These are phyloP conservation scores for Diplogasteroides magnus DNA, from an alignment of 1,140 invertebrate genomes.

Conservation along the genomic window DNA sequence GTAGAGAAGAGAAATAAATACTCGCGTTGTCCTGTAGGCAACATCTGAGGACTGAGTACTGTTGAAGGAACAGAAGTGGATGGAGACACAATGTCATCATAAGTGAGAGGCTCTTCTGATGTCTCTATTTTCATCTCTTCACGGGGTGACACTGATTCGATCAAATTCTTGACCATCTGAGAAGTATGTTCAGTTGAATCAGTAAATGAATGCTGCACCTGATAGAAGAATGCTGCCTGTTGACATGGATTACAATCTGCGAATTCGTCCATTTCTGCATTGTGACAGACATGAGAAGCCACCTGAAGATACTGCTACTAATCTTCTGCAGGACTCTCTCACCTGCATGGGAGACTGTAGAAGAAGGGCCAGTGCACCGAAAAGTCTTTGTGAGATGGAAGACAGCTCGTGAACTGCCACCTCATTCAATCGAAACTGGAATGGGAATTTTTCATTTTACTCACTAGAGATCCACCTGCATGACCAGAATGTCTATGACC, in stretches of 20 bases:
- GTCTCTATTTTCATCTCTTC: slow-evolving; percentile 23
- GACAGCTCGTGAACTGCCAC: slow-evolving; percentile 71
- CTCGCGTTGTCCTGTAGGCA: background rate
- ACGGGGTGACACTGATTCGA: slow-evolving; percentile 19
- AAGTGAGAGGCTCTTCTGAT: slow-evolving; percentile 20
- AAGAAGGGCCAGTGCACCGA: slow-evolving; percentile 34
- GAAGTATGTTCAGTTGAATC: background rate
- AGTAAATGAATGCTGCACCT: slow-evolving; percentile 60
- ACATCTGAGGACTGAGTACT: background rate
- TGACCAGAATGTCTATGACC: slow-evolving; percentile 88
- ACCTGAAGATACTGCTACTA: slow-evolving; percentile 62
- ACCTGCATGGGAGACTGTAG: slow-evolving; percentile 66
- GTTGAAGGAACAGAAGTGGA: background rate
- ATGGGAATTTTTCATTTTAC: too few species aligned
- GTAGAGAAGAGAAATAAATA: background rate
- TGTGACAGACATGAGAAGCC: slow-evolving; percentile 68
- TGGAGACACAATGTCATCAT: slow-evolving; percentile 2
- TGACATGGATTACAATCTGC: slow-evolving; percentile 83
- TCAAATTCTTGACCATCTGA: slow-evolving; percentile 33
- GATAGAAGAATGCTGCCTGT: slow-evolving; percentile 84
- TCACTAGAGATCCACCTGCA: slow-evolving; percentile 82
- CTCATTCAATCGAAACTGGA: slow-evolving; percentile 83
- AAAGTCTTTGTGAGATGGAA: slow-evolving; percentile 38
- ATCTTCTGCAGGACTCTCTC: slow-evolving; percentile 49
- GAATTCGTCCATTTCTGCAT: slow-evolving; percentile 54